These are phyloP conservation scores for Habrosyne pyritoides DNA, from an alignment of 2,888 invertebrate genomes.

Conservation along the genomic window DNA sequence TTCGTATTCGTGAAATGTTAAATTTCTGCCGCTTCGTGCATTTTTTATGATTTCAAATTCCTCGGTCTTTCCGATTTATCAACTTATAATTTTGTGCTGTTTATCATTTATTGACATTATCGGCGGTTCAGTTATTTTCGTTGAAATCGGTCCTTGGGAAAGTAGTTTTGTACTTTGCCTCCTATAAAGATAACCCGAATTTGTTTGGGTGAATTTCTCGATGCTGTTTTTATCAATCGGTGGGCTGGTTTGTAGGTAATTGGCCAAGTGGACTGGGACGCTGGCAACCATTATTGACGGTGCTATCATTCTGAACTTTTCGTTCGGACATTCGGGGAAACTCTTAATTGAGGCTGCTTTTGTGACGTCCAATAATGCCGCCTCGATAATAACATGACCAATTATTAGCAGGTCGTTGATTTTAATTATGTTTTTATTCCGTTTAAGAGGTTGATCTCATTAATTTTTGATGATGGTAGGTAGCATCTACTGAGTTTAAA, in stretches of 20 bases:
- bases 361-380: constrained; percentile 78
- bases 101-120: constrained; percentile 70
- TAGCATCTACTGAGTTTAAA: not conserved
- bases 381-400: constrained; percentile 74
- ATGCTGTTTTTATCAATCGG: constrained; percentile 79
- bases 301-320: constrained; percentile 80
- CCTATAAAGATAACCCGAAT: constrained; percentile 70
- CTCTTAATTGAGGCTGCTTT: constrained; percentile 81
- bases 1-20: constrained; percentile 64
- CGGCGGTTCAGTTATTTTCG: constrained; percentile 52
- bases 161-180: constrained; percentile 51
- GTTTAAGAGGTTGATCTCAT: constrained; percentile 38
- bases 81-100: constrained; percentile 54
- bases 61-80: constrained; percentile 37
- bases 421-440: constrained; percentile 68
- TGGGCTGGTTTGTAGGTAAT: constrained; percentile 69
- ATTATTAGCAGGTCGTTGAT: constrained; percentile 77
- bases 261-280: constrained; percentile 67
- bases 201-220: constrained; percentile 75
- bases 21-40: constrained; percentile 53
- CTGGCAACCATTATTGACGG: constrained; percentile 75
- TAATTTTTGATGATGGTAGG: constrained; percentile 19
- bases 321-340: constrained; percentile 79
- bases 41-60: constrained; percentile 49
- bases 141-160: constrained; percentile 57